Percentiles rank a stretch among this genome's conserved stretches.
phyloP scores from a whole-genome alignment of 2,113 vertebrate species.

The Stictonetta naevosa region DNA sequence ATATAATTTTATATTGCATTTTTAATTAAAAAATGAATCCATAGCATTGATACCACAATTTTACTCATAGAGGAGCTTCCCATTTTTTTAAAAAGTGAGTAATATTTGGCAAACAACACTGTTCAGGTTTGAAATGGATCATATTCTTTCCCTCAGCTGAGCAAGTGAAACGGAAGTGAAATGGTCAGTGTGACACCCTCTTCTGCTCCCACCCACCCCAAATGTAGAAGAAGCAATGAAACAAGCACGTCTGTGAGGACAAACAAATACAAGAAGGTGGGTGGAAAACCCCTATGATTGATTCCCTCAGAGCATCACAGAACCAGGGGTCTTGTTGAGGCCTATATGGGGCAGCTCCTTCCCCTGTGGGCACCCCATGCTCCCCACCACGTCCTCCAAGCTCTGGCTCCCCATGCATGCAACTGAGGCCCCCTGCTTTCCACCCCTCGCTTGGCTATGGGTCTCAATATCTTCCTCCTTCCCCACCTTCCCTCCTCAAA shows the following conservation, averaged over 20 bases:
- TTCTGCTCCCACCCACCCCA: background rate
- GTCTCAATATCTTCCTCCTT: background rate
- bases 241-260: background rate
- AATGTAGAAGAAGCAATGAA: background rate
- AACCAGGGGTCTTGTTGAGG: background rate
- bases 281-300: background rate
- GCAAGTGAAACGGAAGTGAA: background rate
- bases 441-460: fast-evolving
- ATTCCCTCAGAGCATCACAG: background rate
- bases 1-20: background rate
- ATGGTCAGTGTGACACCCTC: background rate
- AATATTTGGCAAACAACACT: background rate
- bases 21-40: background rate
- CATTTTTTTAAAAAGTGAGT: background rate
- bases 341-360: fast-evolving
- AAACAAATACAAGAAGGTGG: background rate
- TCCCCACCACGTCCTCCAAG: fast-evolving
- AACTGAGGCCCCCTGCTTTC: background rate
- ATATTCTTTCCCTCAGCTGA: background rate
- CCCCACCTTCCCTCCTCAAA: background rate
- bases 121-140: background rate
- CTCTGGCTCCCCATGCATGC: fast-evolving
- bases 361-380: fast-evolving
- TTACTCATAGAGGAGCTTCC: background rate
- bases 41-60: background rate